Evolutionary conservation across 2,113 vertebrate genomes (phyloP).

Genomic region (Helogale parvula): DNA sequence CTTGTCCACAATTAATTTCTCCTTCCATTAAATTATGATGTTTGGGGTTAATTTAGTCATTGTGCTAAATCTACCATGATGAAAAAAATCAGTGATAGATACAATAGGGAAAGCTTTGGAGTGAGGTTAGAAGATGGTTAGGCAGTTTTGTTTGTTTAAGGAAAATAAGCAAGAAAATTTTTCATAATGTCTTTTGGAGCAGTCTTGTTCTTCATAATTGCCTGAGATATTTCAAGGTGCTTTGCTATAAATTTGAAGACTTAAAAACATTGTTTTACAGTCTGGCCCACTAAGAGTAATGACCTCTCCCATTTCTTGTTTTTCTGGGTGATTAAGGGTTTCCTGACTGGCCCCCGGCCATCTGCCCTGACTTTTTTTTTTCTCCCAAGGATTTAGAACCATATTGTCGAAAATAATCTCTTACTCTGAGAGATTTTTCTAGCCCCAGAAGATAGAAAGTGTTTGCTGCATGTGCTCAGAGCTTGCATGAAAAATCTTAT

Average conservation of each 20-base stretch:
- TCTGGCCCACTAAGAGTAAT: constrained; percentile 78
- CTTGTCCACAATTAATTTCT: not conserved
- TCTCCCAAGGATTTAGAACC: constrained; percentile 72
- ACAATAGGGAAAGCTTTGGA: not conserved
- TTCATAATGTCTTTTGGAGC: constrained; percentile 61
- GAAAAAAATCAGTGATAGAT: constrained; percentile 8
- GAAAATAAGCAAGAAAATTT: constrained; percentile 64
- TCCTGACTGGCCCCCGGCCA: constrained; percentile 76
- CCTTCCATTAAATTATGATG: not conserved
- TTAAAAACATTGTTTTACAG: constrained; percentile 77
- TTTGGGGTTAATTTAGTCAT: constrained; percentile 22
- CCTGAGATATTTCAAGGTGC: constrained; percentile 68
- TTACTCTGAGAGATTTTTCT: constrained; percentile 72
- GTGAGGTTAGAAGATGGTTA: not conserved
- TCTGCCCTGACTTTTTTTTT: constrained; percentile 64
- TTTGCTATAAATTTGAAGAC: constrained; percentile 78
- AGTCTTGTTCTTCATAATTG: constrained; percentile 66
- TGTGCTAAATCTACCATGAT: not conserved
- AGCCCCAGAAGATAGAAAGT: constrained; percentile 63
- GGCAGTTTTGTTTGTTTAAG: constrained; percentile 62
- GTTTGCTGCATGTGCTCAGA: constrained; percentile 56
- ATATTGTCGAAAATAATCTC: constrained; percentile 78
- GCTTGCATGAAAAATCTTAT: not conserved
- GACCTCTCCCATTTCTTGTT: constrained; percentile 65
- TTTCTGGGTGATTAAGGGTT: constrained; percentile 76